Conservation (phyloP, 2,113 vertebrate genomes). For the Sialia sialis region DNA sequence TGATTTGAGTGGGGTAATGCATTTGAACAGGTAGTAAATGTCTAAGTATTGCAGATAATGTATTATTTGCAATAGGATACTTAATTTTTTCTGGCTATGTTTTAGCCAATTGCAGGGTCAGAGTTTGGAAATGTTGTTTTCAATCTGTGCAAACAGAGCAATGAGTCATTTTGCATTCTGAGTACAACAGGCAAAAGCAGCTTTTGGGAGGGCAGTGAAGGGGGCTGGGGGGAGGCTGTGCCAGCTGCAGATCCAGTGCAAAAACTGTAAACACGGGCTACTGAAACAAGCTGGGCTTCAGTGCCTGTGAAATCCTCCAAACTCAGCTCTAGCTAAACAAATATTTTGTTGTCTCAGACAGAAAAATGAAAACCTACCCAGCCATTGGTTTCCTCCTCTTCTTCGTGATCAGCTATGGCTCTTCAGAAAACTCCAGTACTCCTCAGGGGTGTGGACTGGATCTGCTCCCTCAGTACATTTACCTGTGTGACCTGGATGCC, state of each 20-base stretch:
- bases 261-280: not conserved
- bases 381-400: constrained; percentile 79
- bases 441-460: constrained; percentile 90
- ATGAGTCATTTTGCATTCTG: not conserved
- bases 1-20: not conserved
- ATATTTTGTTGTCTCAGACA: constrained; percentile 32
- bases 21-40: not conserved
- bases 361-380: constrained; percentile 74
- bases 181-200: not conserved
- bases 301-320: not conserved
- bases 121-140: not conserved
- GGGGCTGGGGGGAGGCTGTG: not conserved
- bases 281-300: not conserved
- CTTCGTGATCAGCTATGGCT: constrained; percentile 72
- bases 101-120: not conserved
- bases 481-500: constrained; percentile 93
- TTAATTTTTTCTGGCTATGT: not conserved
- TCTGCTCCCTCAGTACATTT: constrained; percentile 83
- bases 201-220: not conserved
- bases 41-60: not conserved
- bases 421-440: constrained; percentile 73
- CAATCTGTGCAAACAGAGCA: not conserved
- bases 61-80: not conserved
- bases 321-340: not conserved
- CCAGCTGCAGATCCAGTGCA: not conserved